Percentiles rank a stretch among this genome's conserved stretches.
Conservation (phyloP, 2,113 vertebrate species). For the Lontra canadensis region DNA sequence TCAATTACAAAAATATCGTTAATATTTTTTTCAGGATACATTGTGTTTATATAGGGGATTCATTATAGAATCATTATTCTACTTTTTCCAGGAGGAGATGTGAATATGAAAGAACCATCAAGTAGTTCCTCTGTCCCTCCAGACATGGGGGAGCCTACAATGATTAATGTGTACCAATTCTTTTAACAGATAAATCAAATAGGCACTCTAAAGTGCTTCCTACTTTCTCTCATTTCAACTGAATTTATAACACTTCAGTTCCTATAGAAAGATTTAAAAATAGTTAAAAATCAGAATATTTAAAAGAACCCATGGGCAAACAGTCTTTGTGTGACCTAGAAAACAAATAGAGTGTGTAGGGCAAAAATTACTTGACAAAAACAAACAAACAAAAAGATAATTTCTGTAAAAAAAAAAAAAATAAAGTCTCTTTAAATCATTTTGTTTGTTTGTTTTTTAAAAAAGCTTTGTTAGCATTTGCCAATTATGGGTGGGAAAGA, state of each 20-base stretch:
- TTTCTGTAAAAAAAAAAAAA: conserved; percentile 62
- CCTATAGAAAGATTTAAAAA: conserved; percentile 21
- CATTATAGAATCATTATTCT: conserved; percentile 64
- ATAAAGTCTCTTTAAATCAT: conserved; percentile 62
- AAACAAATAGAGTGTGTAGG: conserved; percentile 59
- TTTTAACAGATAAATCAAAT: conserved; percentile 48
- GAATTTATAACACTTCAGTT: conserved; percentile 27
- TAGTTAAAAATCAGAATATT: conserved; percentile 59
- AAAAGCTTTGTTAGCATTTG: conserved; percentile 61
- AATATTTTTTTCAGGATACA: conserved; percentile 62
- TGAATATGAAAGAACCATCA: background rate
- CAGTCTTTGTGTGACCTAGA: conserved; percentile 24
- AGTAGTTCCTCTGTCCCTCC: background rate
- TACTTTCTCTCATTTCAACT: background rate
- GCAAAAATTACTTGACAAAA: background rate
- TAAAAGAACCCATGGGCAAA: conserved; percentile 4
- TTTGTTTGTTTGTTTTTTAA: conserved; percentile 32
- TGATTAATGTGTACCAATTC: conserved; percentile 39
- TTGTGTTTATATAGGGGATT: conserved; percentile 47
- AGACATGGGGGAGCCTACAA: background rate
- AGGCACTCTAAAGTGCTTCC: background rate
- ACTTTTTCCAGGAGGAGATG: conserved; percentile 52
- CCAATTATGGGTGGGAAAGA: conserved; percentile 74
- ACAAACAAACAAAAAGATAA: conserved; percentile 34
- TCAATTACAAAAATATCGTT: conserved; percentile 63